Base-by-base conservation (phyloP, 2,888 invertebrate species). In the Molorchus minor region DNA sequence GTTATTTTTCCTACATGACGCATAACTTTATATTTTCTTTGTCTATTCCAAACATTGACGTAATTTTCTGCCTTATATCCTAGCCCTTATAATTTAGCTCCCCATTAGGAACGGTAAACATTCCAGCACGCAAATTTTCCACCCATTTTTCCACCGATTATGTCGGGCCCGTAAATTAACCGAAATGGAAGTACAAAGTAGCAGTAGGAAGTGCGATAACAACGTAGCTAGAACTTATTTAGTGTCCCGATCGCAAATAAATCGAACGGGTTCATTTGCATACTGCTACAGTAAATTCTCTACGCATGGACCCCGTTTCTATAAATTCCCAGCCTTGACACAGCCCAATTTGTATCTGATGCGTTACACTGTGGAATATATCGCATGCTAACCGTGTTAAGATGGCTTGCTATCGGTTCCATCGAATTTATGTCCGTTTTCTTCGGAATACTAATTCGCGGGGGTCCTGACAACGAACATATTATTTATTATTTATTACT, bases 331-430 rank as follows among this genome's bases (percentile, higher is more conserved):
- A 29, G 49, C 12, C 36, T 43, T 33, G 58, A 56, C 55, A 43
- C 56, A 43, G 61, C 57, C 57, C 64, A 64, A 61, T 64, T 64
- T 64, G 58, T 64, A 56, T 58, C 55, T 57, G 58, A 61, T 58
- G 56, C 58, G 56, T 56, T 56, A 43, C 46, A 47, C 44, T 46
- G 58, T 62, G 56, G n/a, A 62, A 58, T 62, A 59, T 58, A 62
- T 62, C 44, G 51, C 41, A 47, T 52, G 15, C 25, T 55, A 55
- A 56, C 49, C 40, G 56, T 46, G 49, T 60, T 56, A 56, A 46
- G n/a, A n/a, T n/a, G n/a, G n/a, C 46, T 49, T 47, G 47, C 38
- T 38, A 33, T 20, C 10, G 12, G 35, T 43, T 35, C 33, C 12
- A 4, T 16, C 8, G 16, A 44, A 54, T 54, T 54, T 54, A 54